Base-by-base conservation (phyloP, 2,797 vertebrate genomes). In the Pangasius djambal region DNA sequence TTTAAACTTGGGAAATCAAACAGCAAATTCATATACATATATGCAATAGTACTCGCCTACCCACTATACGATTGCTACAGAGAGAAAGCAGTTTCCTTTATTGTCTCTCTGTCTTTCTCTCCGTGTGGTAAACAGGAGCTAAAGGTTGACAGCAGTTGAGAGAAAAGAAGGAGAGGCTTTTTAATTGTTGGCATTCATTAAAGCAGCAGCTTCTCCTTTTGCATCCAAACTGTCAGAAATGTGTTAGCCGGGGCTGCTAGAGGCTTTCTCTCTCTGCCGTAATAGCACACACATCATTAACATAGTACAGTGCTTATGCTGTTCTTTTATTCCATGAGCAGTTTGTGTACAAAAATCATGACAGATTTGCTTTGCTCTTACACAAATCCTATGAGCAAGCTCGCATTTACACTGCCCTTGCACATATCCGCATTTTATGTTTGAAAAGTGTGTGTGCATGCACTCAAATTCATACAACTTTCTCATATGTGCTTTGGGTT, bases 1-100 rank as follows among this genome's bases (percentile, higher is more conserved):
- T 94, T 95, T 94, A 94, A 93, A 93, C 95, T 93, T 94, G 90
- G 90, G 87, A 93, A 94, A 94, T 95, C 93, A 94, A 95, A 95
- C 95, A 94, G 6, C 31, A 65, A 84, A 48, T 67, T 31, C 15
- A 44, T 31, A 67, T 61, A 61, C 57, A 9, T 18, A 83, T 69
- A 50, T 18, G 63, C 28, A 85, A 31, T 69, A 34, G 92, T 81
- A 92, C 92, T 91, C 92, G 93, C 63, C 90, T 92, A 88, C 91
- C 91, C 90, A 84, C 86, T 91, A 92, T 92, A 93, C 94, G 94
- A 94, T 93, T 91, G 89, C 93, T 92, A 93, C 94, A 94, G 89
- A 92, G 93, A 94, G 93, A 95, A 93, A 94, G 65, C 83, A 22
- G 63, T 70, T 18, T 40, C 50, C 52, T 37, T 63, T 37, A 28